These are phyloP conservation scores for Cinara cedri DNA, from an alignment of 2,888 invertebrate species.

Conservation along the genomic window DNA sequence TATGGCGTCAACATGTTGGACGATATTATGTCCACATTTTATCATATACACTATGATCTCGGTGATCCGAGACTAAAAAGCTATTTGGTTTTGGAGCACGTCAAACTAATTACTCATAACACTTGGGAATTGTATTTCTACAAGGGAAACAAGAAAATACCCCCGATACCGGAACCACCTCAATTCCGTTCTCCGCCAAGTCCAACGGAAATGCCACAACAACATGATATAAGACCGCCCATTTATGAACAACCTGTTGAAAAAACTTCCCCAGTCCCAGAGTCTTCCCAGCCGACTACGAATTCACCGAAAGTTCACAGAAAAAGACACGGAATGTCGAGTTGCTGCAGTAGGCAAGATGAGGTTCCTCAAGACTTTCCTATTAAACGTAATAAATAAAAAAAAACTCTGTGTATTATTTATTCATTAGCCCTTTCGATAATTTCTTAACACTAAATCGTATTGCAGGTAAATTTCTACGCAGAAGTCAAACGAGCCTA, in stretches of 20 bases:
- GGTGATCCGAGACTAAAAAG: conserved; percentile 38
- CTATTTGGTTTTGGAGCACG: conserved; percentile 21
- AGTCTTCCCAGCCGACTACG: background rate
- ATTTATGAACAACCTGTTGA: background rate
- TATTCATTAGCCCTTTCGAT: too few relatives aligned
- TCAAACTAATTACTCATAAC: conserved; percentile 31
- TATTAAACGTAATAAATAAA: background rate
- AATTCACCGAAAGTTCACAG: too few relatives aligned
- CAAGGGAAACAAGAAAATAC: background rate
- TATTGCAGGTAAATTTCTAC: conserved; percentile 5
- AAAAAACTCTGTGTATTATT: background rate
- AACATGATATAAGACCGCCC: background rate
- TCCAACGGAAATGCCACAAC: background rate
- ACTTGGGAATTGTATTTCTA: conserved; percentile 42
- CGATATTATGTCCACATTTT: conserved; percentile 29
- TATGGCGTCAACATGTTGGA: conserved; percentile 39
- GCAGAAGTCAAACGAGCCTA: conserved; percentile 18
- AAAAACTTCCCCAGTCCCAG: background rate
- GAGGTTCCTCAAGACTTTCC: background rate
- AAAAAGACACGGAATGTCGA: background rate
- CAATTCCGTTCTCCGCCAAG: background rate
- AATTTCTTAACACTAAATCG: background rate
- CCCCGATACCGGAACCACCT: background rate
- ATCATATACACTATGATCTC: conserved; percentile 42
- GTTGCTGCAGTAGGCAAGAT: background rate